Conservation (phyloP, 2,113 vertebrate species). For the Ancistrus triradiatus region DNA sequence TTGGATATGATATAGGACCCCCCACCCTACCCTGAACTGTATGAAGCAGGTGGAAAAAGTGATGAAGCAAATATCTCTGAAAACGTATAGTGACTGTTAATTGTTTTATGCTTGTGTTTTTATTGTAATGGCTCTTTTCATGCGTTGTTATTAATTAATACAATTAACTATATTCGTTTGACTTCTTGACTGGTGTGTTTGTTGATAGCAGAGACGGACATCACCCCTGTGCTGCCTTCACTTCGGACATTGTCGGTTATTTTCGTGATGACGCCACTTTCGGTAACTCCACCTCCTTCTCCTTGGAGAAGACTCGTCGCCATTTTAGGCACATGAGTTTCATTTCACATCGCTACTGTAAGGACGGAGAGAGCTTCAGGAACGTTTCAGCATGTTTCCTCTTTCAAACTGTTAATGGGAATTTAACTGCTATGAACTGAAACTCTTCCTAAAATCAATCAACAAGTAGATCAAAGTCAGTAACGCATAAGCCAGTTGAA, state of each 20-base stretch:
- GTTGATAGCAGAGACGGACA: too few relatives aligned
- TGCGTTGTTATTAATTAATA: too few relatives aligned
- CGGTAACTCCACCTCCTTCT: constrained; percentile 47
- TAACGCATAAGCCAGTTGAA: constrained; percentile 78
- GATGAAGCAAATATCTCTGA: too few relatives aligned
- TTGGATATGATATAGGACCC: too few relatives aligned
- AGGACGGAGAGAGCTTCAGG: constrained; percentile 77
- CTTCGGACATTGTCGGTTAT: constrained; percentile 3
- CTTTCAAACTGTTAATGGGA: constrained; percentile 74
- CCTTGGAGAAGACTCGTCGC: constrained; percentile 63
- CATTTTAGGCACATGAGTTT: constrained; percentile 78
- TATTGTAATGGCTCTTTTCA: too few relatives aligned
- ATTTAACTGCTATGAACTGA: constrained; percentile 77
- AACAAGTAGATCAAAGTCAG: constrained; percentile 76
- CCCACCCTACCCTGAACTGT: too few relatives aligned
- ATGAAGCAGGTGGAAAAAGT: too few relatives aligned
- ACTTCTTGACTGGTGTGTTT: too few relatives aligned
- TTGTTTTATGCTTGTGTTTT: too few relatives aligned
- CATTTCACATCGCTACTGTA: constrained; percentile 77
- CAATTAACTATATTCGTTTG: too few relatives aligned
- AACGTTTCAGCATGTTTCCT: constrained; percentile 73
- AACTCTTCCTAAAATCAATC: constrained; percentile 71
- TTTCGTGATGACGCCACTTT: constrained; percentile 46
- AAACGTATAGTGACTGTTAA: too few relatives aligned
- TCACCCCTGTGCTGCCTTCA: not conserved